Percentiles rank a stretch among this genome's conserved stretches.
Evolutionary conservation across 2,797 vertebrate species (phyloP).

Genomic region (Diplodus sargus): DNA sequence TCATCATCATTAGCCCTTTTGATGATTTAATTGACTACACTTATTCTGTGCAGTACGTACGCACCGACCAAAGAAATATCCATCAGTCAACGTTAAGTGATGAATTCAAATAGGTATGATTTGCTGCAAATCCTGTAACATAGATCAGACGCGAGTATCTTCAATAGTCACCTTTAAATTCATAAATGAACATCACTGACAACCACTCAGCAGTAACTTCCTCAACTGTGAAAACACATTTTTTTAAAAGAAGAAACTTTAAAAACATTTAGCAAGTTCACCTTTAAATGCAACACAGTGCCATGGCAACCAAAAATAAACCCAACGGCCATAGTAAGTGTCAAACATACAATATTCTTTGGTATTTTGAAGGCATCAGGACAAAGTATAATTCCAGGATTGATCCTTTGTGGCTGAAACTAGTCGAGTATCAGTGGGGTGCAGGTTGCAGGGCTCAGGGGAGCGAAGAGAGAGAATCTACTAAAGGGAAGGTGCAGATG

Average conservation of each 20-base stretch:
- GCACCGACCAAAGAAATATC: neutral
- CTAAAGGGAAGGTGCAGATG: constrained; percentile 60
- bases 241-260: neutral
- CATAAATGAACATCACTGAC: neutral
- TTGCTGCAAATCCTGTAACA: neutral
- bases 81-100: constrained; percentile 8
- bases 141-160: neutral
- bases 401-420: constrained; percentile 29
- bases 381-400: constrained; percentile 30
- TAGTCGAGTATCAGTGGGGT: constrained; percentile 34
- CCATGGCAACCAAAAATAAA: neutral
- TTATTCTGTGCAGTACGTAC: constrained; percentile 4
- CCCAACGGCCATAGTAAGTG: neutral
- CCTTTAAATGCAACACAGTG: neutral
- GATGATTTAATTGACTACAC: constrained; percentile 27
- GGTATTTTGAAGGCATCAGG: constrained; percentile 22
- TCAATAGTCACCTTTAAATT: neutral
- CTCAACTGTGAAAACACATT: neutral
- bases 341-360: neutral
- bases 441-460: constrained; percentile 46
- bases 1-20: constrained; percentile 22
- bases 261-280: neutral
- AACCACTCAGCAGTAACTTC: neutral
- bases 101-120: constrained; percentile 1
- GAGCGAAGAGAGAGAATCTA: constrained; percentile 40